Conservation (phyloP, 2,888 invertebrate species). For the Perithous albicinctus region DNA sequence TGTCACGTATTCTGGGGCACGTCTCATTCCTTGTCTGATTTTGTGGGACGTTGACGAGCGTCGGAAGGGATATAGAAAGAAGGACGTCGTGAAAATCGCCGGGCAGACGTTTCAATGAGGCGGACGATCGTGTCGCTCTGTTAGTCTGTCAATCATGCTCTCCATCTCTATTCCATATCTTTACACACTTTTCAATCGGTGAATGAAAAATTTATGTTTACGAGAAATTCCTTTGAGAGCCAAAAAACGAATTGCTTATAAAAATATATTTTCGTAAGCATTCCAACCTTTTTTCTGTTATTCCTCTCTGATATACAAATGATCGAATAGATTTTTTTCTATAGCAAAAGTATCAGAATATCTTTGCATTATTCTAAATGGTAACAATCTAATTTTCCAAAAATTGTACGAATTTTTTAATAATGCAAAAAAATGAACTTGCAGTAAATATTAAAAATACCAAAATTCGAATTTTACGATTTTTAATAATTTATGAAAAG, state of each 20-base stretch:
- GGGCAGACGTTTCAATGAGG: constrained; percentile 39
- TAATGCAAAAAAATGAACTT: too few relatives aligned
- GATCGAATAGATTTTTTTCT: too few relatives aligned
- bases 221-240: neutral
- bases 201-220: neutral
- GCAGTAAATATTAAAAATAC: too few relatives aligned
- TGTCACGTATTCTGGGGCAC: constrained; percentile 71
- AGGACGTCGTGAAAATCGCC: constrained; percentile 31
- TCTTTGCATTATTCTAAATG: too few relatives aligned
- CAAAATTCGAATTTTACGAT: too few relatives aligned
- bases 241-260: neutral
- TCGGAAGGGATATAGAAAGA: constrained; percentile 25
- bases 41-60: constrained; percentile 50
- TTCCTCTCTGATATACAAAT: too few relatives aligned
- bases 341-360: too few relatives aligned
- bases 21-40: constrained; percentile 65
- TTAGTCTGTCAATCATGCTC: constrained; percentile 33
- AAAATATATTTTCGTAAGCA: neutral
- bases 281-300: neutral
- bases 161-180: neutral
- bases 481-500: too few relatives aligned
- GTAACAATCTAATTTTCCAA: too few relatives aligned
- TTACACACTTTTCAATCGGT: neutral
- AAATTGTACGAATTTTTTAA: too few relatives aligned
- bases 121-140: neutral